Percentiles rank a stretch among this genome's conserved stretches.
Conservation (phyloP, 2,797 vertebrate species). For the Acanthurus lineatus region DNA sequence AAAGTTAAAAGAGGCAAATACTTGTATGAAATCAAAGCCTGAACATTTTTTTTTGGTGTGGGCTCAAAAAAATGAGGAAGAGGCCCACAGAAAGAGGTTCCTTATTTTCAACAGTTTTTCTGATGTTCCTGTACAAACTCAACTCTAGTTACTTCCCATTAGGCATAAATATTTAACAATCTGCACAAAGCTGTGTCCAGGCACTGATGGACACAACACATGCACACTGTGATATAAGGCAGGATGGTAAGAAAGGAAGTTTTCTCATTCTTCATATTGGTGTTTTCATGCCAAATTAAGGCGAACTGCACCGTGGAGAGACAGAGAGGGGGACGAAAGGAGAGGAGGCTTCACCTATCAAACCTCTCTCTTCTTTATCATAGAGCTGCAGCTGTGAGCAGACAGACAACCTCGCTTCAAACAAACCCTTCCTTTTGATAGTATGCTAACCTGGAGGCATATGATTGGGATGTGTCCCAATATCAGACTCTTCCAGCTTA, state of each 20-base stretch:
- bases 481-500: constrained; percentile 69
- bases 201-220: not conserved
- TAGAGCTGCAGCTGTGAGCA: constrained; percentile 71
- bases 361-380: constrained; percentile 71
- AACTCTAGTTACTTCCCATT: constrained; percentile 7
- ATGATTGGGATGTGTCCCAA: constrained; percentile 64
- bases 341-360: constrained; percentile 65
- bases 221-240: constrained; percentile 1
- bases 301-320: constrained; percentile 44
- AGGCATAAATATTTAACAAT: constrained; percentile 20
- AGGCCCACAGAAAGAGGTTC: constrained; percentile 5
- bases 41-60: constrained; percentile 9
- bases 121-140: constrained; percentile 12
- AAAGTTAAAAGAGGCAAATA: constrained; percentile 61
- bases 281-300: constrained; percentile 30
- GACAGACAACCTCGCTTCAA: constrained; percentile 70
- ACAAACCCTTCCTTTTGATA: constrained; percentile 73
- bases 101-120: constrained; percentile 8
- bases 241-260: not conserved
- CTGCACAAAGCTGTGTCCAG: not conserved
- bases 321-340: constrained; percentile 32
- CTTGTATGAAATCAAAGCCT: constrained; percentile 43
- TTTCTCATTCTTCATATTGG: constrained; percentile 15
- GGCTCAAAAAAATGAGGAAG: constrained; percentile 22
- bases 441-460: constrained; percentile 76